Evolutionary conservation across 2,888 invertebrate species (phyloP).

Genomic region (Dynastes maya): DNA sequence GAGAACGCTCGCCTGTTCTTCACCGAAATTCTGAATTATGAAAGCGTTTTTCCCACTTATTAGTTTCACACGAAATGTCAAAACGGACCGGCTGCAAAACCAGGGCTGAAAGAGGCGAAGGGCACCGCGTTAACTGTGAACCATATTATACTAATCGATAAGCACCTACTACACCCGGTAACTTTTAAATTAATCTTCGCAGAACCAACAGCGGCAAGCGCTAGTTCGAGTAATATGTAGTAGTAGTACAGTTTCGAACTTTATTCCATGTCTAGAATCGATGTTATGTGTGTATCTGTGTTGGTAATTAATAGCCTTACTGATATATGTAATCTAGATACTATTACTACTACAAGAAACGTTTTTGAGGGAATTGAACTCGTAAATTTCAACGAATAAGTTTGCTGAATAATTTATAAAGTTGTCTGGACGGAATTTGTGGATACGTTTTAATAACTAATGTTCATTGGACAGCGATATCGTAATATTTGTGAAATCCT

Average conservation of each 20-base stretch:
- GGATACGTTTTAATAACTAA: too few species aligned
- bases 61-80: slow-evolving; percentile 41
- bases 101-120: neutral
- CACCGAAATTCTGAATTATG: slow-evolving; percentile 22
- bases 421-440: too few species aligned
- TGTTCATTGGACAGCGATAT: too few species aligned
- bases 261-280: slow-evolving; percentile 13
- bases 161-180: slow-evolving; percentile 2
- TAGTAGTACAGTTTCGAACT: slow-evolving; percentile 21
- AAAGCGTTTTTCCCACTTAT: slow-evolving; percentile 31
- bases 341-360: neutral
- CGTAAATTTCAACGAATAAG: slow-evolving; percentile 10
- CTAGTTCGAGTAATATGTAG: neutral
- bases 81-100: neutral
- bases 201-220: neutral
- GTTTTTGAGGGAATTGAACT: slow-evolving; percentile 12
- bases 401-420: slow-evolving; percentile 7
- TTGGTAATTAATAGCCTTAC: slow-evolving; percentile 20
- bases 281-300: slow-evolving; percentile 20
- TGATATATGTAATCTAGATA: slow-evolving; percentile 1
- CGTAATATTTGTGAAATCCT: too few species aligned
- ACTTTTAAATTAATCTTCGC: slow-evolving; percentile 22
- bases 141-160: slow-evolving; percentile 21
- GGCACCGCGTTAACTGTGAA: neutral
- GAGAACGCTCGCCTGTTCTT: neutral